phyloP scores from a whole-genome alignment of 2,888 invertebrate genomes.

The Dasypogon diadema region DNA sequence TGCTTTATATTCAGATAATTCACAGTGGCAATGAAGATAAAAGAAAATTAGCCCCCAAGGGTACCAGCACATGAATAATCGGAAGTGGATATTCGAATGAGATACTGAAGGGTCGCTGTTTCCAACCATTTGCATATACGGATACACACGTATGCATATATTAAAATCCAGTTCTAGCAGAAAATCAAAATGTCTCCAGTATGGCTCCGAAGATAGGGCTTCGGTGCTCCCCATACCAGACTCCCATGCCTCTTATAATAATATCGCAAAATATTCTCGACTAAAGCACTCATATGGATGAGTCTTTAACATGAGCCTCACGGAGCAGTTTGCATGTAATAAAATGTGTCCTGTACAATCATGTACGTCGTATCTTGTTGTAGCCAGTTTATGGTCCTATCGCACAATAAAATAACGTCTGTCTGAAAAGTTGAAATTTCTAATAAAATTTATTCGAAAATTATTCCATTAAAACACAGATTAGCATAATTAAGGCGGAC shows the following conservation, averaged over 20 bases:
- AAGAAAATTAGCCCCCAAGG: slow-evolving; percentile 59
- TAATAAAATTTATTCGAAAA: slow-evolving; percentile 57
- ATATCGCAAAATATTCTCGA: slow-evolving; percentile 41
- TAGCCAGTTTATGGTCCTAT: slow-evolving; percentile 31
- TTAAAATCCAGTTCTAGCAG: slow-evolving; percentile 43
- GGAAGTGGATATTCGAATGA: slow-evolving; percentile 58
- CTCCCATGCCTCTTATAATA: slow-evolving; percentile 10
- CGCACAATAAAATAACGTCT: slow-evolving; percentile 54
- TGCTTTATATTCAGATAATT: slow-evolving; percentile 54
- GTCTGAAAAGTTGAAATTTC: slow-evolving; percentile 57
- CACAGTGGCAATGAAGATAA: slow-evolving; percentile 58
- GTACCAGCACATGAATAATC: slow-evolving; percentile 59
- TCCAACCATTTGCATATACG: slow-evolving; percentile 20
- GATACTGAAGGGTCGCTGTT: slow-evolving; percentile 54
- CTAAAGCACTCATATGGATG: slow-evolving; percentile 26
- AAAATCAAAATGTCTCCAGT: slow-evolving; percentile 47
- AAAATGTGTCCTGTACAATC: slow-evolving; percentile 47
- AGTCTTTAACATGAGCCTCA: slow-evolving; percentile 52
- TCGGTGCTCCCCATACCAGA: not conserved
- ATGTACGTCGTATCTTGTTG: slow-evolving; percentile 14
- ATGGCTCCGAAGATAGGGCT: slow-evolving; percentile 18
- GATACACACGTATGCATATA: slow-evolving; percentile 47
- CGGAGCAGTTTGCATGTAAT: slow-evolving; percentile 56
- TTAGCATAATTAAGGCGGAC: slow-evolving; percentile 55
- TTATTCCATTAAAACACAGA: slow-evolving; percentile 56